Evolutionary conservation across 2,888 invertebrate genomes (phyloP), one percentile per base, ranked within the genome.

Genomic region (Hypselothyrea guttata): DNA sequence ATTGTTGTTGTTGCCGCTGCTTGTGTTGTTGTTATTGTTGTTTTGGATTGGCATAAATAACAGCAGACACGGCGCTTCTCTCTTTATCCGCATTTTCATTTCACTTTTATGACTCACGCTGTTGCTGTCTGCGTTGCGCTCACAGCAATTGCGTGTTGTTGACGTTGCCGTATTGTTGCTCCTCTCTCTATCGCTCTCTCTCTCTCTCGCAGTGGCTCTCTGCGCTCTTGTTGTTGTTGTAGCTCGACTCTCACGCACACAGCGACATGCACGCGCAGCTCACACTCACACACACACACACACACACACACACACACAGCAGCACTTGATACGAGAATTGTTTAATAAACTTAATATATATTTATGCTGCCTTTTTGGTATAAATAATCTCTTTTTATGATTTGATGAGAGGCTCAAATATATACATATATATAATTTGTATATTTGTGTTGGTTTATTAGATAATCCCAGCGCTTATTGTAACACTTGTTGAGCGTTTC

Each of bases 51-150:
- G 93, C 87, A 92, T 91, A 79, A 93, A 92, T 85, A 93, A 90
- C 72, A 93, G 92, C 75, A 93, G 91, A 88, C 93, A 93, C 77
- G 92, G 92, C 72, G 92, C 92, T 88, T 92, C 92, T 89, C 93
- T 91, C 91, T 93, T 93, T 86, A 93, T 92, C 90, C 93, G 92
- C 93, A 93, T 93, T 87, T 90, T 90, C 87, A 89, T 90, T 89
- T 90, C 89, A 90, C 89, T 90, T 89, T 87, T 89, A 87, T 90
- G 89, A 89, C 88, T 89, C 89, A 90, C 89, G 86, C 88, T 87
- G 85, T 84, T 84, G 83, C 88, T 78, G 72, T 88, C 85, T 58
- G 79, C 82, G 75, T 87, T 86, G 71, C 85, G 79, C 87, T 79
- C 79, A 76, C 75, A 77, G 79, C 70, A 67, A 64, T 74, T 84